Evolutionary conservation across 2,888 invertebrate species (phyloP), one percentile per base, ranked within the genome.

Genomic region (Leptothorax acervorum): DNA sequence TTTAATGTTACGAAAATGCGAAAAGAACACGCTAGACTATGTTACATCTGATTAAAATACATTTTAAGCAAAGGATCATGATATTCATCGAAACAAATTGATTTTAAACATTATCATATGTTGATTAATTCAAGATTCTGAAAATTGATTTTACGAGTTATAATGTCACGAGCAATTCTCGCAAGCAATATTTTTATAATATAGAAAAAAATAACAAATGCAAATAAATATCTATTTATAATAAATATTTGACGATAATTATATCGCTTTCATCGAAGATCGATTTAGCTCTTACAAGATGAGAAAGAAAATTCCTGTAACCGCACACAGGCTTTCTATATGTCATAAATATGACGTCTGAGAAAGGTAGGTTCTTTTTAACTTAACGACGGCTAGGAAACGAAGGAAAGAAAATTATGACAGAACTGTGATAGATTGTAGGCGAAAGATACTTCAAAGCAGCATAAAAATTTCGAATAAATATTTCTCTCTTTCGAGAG

Each of bases 1-100:
- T 65, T 75, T 48, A 23, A 75, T 23, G 5, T 75, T n/a, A 23
- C 6, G 8, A 48, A 63, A 75, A 62, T 48, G 9, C n/a, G 11
- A 35, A n/a, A 35, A 48, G 0, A 63, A 48, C 35, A n/a, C 28
- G 4, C 9, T 62, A 18, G 4, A 42, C 18, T 74, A 57, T 12
- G 3, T 42, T 48, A 48, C 23, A 8, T 18, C 15, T 4, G 23
- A 66, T 6, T 66, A 42, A 15, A 45, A 45, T 45, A 28, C 8
- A 1, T 53, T 70, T 51, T 8, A 39, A 55, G 15, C 5, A 55
- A 39, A 15, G 8, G 28, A 23, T 39, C 23, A 23, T 23, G 23
- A 55, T 8, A 8, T 9, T 42, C 3, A 66, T 15, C 23, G 5
- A 53, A 9, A 53, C 4, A n/a, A 70, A 70, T 70, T 6, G 11